Base-by-base conservation (phyloP, 2,113 vertebrate species). In the Saccopteryx bilineata region DNA sequence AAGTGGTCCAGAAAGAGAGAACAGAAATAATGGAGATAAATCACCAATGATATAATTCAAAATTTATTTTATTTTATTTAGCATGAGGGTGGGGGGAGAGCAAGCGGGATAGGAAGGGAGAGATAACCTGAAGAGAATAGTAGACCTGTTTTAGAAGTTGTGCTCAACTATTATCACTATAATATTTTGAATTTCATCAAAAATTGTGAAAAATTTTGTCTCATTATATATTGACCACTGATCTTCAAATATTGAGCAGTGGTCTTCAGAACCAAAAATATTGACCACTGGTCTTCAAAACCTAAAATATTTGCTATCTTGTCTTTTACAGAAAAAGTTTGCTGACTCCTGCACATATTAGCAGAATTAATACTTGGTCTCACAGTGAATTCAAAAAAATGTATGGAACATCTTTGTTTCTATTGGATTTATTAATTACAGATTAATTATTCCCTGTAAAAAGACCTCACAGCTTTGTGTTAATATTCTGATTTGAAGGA, bases 141-240 rank as follows among this genome's bases (percentile, higher is more conserved):
- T 46, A 93, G 33, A 12, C 39, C 21, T 82, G 15, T 89, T 63
- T 69, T 79, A 83, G 89, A 65, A 85, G 58, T 74, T 92, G 31
- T 87, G 31, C 50, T 94, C 48, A 68, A 2, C 66, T 48, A 19
- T 85, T 82, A 63, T 9, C 71, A 33, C 28, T 88, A 18, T 50
- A 89, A 39, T 78, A 56, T 63, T 95, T 90, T 90, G 12, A 92
- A 84, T 96, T 92, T 87, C 68, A 58, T 84, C 39, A 89, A 80
- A 71, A 39, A 72, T 86, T 71, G 24, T 18, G 13, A 48, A 90
- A 52, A 31, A 18, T 79, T 92, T 94, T 66, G 50, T 74, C 31
- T 86, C 4, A n/a, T 66, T 74, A 26, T 68, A 0, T 54, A 90
- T 96, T 96, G 28, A 17, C 80, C 18, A 2, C 79, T 90, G 87